Conservation (phyloP, 2,888 invertebrate species). For the Apodemia hepburni region DNA sequence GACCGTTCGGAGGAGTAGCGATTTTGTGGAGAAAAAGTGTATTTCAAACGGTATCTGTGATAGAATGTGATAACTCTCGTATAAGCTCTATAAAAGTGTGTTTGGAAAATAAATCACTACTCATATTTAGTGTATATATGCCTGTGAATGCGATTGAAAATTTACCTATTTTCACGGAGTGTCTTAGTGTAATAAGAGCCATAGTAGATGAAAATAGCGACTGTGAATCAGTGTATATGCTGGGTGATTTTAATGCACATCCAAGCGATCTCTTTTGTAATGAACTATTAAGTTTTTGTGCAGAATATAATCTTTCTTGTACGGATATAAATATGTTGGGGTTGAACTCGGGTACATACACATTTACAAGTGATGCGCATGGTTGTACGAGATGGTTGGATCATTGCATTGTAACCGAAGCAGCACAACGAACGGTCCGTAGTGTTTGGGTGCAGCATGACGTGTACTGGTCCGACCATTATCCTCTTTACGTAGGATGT, state of each 20-base stretch:
- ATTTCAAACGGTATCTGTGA: not conserved
- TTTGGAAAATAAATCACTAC: not conserved
- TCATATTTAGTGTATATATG: not conserved
- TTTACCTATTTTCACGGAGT: not conserved
- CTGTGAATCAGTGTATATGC: not conserved
- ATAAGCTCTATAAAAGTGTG: not conserved
- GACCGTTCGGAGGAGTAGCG: not conserved
- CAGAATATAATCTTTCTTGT: not conserved
- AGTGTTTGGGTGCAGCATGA: too few relatives aligned
- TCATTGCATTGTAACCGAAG: too few relatives aligned
- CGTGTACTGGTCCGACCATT: too few relatives aligned
- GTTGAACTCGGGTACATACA: not conserved
- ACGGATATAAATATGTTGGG: not conserved
- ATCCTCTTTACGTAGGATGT: too few relatives aligned
- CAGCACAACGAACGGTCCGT: too few relatives aligned
- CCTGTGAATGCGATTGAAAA: not conserved
- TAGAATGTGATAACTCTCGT: not conserved
- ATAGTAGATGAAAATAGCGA: not conserved
- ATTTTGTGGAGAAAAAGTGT: not conserved
- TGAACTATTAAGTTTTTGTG: not conserved
- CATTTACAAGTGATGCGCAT: too few relatives aligned
- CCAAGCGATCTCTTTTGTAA: not conserved
- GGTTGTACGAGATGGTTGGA: too few relatives aligned
- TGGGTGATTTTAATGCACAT: not conserved
- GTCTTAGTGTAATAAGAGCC: not conserved